Percentiles rank a stretch among this genome's conserved stretches.
Evolutionary conservation across 2,888 invertebrate species (phyloP).

Genomic region (Xestoiulus laeticollis): DNA sequence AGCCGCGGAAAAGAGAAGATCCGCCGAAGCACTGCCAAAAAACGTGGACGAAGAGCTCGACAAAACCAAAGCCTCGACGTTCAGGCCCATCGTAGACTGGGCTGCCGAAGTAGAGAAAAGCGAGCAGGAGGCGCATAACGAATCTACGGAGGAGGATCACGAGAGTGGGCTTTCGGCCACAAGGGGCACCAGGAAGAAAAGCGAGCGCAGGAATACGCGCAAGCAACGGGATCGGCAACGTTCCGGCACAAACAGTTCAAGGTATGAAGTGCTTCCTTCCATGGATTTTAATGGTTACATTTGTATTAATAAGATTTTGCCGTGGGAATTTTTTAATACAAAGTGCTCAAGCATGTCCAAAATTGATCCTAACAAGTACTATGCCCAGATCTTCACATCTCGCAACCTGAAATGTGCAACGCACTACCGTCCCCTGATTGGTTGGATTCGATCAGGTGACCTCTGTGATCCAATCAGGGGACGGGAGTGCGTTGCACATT

Average conservation of each 20-base stretch:
- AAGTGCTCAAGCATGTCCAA: too few relatives aligned
- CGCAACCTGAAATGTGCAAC: too few relatives aligned
- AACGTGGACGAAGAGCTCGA: background rate
- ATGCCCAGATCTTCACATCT: too few relatives aligned
- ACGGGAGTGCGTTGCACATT: too few relatives aligned
- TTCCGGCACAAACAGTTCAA: background rate
- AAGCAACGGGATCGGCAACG: background rate
- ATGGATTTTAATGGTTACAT: too few relatives aligned
- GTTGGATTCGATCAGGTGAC: too few relatives aligned
- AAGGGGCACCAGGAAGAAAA: background rate
- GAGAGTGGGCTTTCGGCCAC: background rate
- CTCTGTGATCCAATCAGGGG: too few relatives aligned
- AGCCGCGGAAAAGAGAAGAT: background rate
- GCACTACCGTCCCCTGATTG: too few relatives aligned
- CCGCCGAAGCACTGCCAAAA: background rate
- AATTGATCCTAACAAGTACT: too few relatives aligned
- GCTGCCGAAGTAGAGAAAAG: constrained; percentile 27
- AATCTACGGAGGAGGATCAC: background rate
- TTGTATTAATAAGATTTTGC: too few relatives aligned
- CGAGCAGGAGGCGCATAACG: background rate
- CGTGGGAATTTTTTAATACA: too few relatives aligned
- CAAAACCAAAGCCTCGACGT: background rate
- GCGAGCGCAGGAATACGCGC: background rate
- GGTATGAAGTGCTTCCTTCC: background rate
- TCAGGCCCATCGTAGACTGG: constrained; percentile 7